Evolutionary conservation across 2,797 vertebrate species (phyloP).

Genomic region (Rhinophrynus dorsalis): DNA sequence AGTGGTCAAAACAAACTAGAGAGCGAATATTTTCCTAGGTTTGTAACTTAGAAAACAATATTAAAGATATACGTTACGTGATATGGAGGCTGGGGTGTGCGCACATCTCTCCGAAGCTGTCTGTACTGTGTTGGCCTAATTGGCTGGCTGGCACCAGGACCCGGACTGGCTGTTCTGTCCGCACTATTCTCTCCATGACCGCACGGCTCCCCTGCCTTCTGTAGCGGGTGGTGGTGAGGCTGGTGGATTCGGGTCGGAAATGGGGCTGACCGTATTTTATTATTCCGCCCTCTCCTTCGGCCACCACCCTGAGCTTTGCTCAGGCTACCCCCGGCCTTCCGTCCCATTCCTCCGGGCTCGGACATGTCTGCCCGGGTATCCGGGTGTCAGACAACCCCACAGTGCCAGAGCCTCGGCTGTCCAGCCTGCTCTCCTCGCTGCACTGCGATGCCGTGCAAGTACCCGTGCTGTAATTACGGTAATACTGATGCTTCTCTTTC

Average conservation of each 20-base stretch:
- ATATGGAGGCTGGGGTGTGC: no score
- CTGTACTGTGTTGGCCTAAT: slow-evolving; percentile 27
- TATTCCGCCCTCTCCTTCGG: slow-evolving; percentile 18
- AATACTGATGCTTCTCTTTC: no score
- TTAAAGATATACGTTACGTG: no score
- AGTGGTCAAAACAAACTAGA: no score
- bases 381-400: slow-evolving; percentile 60
- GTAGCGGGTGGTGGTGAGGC: background rate
- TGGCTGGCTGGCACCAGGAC: background rate
- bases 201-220: slow-evolving; percentile 35
- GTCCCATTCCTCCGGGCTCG: slow-evolving; percentile 51
- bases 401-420: slow-evolving; percentile 19
- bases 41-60: no score
- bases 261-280: slow-evolving; percentile 24
- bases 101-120: slow-evolving; percentile 52
- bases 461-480: no score
- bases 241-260: slow-evolving; percentile 13
- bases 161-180: background rate
- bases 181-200: background rate
- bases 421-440: no score
- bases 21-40: no score
- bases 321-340: no score
- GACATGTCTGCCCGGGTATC: slow-evolving; percentile 63
- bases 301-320: slow-evolving; percentile 20
- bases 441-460: no score